These are phyloP conservation scores for Marmota monax DNA, from an alignment of 2,113 vertebrate species.

Conservation along the genomic window DNA sequence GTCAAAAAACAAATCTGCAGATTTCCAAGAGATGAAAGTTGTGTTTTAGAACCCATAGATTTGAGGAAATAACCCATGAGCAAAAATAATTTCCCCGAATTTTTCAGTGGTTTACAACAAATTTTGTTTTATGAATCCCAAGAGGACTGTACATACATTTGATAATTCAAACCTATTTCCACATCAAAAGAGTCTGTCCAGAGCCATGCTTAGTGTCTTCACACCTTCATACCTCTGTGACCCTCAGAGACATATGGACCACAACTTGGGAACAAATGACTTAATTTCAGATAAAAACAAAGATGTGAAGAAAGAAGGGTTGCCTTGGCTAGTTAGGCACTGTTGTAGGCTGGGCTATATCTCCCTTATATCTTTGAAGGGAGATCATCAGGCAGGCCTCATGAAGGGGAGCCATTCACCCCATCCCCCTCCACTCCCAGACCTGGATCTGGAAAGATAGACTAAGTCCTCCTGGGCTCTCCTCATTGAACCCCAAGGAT, in stretches of 20 bases:
- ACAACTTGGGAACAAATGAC: neutral
- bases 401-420: neutral
- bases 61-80: conserved; percentile 9
- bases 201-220: neutral
- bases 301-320: neutral
- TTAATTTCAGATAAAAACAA: neutral
- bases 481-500: neutral
- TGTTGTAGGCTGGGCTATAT: neutral
- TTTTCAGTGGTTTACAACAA: neutral
- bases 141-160: neutral
- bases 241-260: neutral
- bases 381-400: neutral
- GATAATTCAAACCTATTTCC: neutral
- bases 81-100: neutral
- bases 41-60: neutral
- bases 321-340: neutral
- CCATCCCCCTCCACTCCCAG: accelerated
- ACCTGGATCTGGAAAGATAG: neutral
- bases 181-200: neutral
- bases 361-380: neutral
- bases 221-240: neutral
- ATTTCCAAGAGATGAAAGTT: neutral
- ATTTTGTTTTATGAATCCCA: conserved; percentile 7
- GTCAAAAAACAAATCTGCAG: conserved; percentile 23
- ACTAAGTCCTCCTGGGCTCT: neutral